Evolutionary conservation across 2,888 invertebrate genomes (phyloP).

Genomic region (Lochmaea capreae): DNA sequence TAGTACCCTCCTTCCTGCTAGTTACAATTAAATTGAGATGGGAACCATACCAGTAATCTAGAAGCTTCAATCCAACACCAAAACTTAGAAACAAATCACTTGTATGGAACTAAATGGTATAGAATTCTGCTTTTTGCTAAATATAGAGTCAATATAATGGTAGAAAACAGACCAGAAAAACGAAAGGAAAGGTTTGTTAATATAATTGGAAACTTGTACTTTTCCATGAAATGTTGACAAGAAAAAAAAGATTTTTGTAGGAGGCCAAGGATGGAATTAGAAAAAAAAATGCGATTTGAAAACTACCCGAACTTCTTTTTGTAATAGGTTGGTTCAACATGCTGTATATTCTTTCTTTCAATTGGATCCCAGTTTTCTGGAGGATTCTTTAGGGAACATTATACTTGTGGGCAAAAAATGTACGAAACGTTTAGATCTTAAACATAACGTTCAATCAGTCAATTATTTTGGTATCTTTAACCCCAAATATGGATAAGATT

Average conservation of each 20-base stretch:
- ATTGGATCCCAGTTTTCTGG: background rate
- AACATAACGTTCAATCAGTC: too few relatives aligned
- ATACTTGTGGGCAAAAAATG: background rate
- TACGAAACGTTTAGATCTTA: background rate
- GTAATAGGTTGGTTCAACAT: constrained; percentile 17
- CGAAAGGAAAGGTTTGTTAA: constrained; percentile 18
- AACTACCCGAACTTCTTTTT: constrained; percentile 17
- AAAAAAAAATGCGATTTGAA: constrained; percentile 14
- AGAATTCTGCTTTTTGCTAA: constrained; percentile 58
- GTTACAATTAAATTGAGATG: constrained; percentile 40
- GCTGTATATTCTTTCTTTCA: background rate
- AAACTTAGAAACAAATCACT: constrained; percentile 35
- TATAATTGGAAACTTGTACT: constrained; percentile 22
- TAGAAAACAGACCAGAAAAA: constrained; percentile 29
- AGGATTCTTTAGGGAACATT: background rate
- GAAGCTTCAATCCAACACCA: constrained; percentile 35
- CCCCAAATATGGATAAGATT: background rate
- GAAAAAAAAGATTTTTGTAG: constrained; percentile 23
- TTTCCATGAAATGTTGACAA: constrained; percentile 23
- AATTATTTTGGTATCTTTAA: background rate
- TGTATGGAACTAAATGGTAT: constrained; percentile 47
- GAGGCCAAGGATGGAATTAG: constrained; percentile 24
- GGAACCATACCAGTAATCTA: constrained; percentile 48
- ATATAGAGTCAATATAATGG: constrained; percentile 54
- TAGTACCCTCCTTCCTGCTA: constrained; percentile 38